Base-by-base conservation (phyloP, 2,888 invertebrate genomes). In the Venustoraphidia nigricollis region DNA sequence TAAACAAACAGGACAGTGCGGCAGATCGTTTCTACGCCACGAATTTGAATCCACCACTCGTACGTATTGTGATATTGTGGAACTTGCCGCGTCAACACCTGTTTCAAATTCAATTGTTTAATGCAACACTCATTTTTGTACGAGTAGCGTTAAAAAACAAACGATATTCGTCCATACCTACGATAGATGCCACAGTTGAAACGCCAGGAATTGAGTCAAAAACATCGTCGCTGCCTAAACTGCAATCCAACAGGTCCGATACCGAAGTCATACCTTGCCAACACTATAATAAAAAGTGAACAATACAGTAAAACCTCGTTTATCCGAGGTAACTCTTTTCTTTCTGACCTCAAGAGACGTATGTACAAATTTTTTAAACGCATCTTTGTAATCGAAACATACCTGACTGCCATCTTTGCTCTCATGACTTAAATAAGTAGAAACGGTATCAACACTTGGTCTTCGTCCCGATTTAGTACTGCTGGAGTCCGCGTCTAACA, bases 401-500 rank as follows among this genome's bases (percentile, higher is more conserved):
- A 27, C 27, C 27, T 27, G 27, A 27, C 27, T 45, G 58, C 81
- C 80, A 53, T 80, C 81, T 62, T 82, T 79, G 69, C 85, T 87
- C 66, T 87, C 88, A 55, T 83, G 88, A 62, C 89, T 89, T 57
- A 90, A 75, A 71, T 90, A 90, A 0, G 90, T 90, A 50, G 89
- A 89, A 35, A 90, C 86, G 10, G 90, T 90, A 64, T 90, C 90
- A 40, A 89, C 81, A 62, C 88, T 88, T 49, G 88, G 89, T 14
- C 89, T 70, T 10, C 89, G 71, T 41, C 81, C 82, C 46, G 83
- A 84, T 58, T 83, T 81, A 44, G 83, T 79, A 61, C 85, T 83
- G 59, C 80, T 79, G 49, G 80, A 76, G 62, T 82, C 83, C 0
- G 73, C 72, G 63, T 79, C 81, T 38, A 82, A 66, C 36, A 74